Evolutionary conservation across 2,797 vertebrate genomes (phyloP), one percentile per base, ranked within the genome.

Genomic region (Takifugu rubripes): DNA sequence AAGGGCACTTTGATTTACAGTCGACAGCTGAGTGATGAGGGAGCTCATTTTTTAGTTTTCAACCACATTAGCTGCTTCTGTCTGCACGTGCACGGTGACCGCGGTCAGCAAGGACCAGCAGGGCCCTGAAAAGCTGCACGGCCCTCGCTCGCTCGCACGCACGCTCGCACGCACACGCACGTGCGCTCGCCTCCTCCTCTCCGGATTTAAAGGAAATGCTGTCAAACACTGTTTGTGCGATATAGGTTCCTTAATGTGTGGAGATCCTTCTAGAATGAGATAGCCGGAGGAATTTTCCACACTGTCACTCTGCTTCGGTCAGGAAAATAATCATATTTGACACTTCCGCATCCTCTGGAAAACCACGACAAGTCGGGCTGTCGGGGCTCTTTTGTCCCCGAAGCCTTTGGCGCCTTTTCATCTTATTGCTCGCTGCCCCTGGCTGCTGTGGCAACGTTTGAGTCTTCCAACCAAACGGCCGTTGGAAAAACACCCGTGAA

Each of bases 191-290:
- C 65, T 69, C 81, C 74, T 71, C 45, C 31, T 59, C 66, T 67
- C 53, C 48, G 27, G 64, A 72, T 82, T 72, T 64, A 25, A 77
- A 84, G 81, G 79, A 85, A 86, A 70, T 83, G 77, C 83, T 78
- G 82, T 88, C 86, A 89, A 75, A 81, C 58, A 70, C 52, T 79
- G 75, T 89, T 88, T 86, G 70, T 72, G 71, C 70, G 79, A 86
- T 74, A 74, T 65, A 66, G 68, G 79, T 83, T 80, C 75, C 74
- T 84, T 84, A 83, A 85, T 81, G 80, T 75, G 79, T 78, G 59
- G 66, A 75, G 81, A 87, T 88, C 72, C 72, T 71, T 84, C 54
- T 70, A 69, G 81, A 85, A 84, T 68, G 70, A 77, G 74, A 79
- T 73, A 68, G 82, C 82, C 74, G 55, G 70, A 75, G 71, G 76